A percentile compares a stretch with the other conserved stretches of the same genome.
Conservation (phyloP, 2,113 vertebrate species). For the Megaceryle maxima region DNA sequence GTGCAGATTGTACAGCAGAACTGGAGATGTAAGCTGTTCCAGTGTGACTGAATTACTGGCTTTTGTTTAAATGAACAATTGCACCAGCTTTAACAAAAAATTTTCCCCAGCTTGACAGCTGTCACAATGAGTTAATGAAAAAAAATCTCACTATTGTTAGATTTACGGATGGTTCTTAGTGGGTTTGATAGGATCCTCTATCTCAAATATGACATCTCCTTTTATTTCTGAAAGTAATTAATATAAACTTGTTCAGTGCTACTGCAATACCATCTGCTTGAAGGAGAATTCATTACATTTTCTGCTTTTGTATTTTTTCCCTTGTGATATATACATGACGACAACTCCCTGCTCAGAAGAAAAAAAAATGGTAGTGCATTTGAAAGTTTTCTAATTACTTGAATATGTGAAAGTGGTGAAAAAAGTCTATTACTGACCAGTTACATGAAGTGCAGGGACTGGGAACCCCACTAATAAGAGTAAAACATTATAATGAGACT, state of each 20-base stretch:
- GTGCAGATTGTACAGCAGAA: not conserved
- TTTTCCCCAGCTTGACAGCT: slow-evolving; percentile 38
- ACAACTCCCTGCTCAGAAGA: not conserved
- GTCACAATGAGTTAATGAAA: slow-evolving; percentile 23
- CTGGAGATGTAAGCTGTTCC: not conserved
- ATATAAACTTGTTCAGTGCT: slow-evolving; percentile 5
- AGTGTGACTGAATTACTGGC: slow-evolving; percentile 7
- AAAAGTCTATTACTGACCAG: not conserved
- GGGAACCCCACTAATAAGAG: not conserved
- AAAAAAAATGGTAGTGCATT: not conserved
- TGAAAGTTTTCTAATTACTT: not conserved
- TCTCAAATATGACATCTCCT: slow-evolving; percentile 26
- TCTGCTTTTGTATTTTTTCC: slow-evolving; percentile 17
- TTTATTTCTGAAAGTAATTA: slow-evolving; percentile 38
- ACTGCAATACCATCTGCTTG: slow-evolving; percentile 16
- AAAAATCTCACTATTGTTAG: slow-evolving; percentile 22
- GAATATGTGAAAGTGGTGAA: not conserved
- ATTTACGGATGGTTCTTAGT: not conserved
- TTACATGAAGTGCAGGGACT: not conserved
- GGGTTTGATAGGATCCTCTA: not conserved
- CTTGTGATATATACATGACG: not conserved
- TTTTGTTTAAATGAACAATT: slow-evolving; percentile 47
- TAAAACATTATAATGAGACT: not conserved
- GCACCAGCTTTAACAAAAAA: slow-evolving; percentile 29
- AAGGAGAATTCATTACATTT: not conserved